phyloP scores from a whole-genome alignment of 2,888 invertebrate genomes.

The Lepeophtheirus nordmannii region DNA sequence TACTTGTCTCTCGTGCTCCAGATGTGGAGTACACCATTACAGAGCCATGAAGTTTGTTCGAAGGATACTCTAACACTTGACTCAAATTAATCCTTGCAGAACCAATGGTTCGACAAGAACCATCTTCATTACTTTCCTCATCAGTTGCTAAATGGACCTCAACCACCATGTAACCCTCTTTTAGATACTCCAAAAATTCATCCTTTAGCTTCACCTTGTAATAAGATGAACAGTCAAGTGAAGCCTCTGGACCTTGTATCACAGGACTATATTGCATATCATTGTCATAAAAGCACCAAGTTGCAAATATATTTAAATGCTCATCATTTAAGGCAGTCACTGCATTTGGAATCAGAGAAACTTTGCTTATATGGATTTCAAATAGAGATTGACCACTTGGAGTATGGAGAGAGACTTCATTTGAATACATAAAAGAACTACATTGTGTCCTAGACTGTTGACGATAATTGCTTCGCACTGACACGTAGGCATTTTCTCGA shows the following conservation, averaged over 20 bases:
- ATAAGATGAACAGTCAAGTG: slow-evolving; percentile 10
- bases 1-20: not conserved
- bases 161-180: slow-evolving; percentile 1
- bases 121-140: not conserved
- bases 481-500: slow-evolving; percentile 8
- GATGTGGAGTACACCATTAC: not conserved
- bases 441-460: not conserved
- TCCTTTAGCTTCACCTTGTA: slow-evolving; percentile 20
- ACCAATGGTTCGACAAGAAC: not conserved
- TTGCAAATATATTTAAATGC: slow-evolving; percentile 18
- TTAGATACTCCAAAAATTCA: slow-evolving; percentile 2
- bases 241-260: slow-evolving; percentile 9
- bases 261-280: slow-evolving; percentile 20
- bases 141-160: slow-evolving; percentile 6
- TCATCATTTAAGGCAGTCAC: not conserved
- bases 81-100: not conserved
- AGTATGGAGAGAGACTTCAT: not conserved
- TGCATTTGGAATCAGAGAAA: not conserved
- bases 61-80: slow-evolving; percentile 16
- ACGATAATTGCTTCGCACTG: not conserved
- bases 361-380: slow-evolving; percentile 14
- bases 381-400: slow-evolving; percentile 16
- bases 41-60: slow-evolving; percentile 21
- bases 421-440: not conserved
- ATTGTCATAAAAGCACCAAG: slow-evolving; percentile 21